Percentiles rank a stretch among this genome's conserved stretches.
These are phyloP conservation scores for Dreissena polymorpha DNA, from an alignment of 1,140 invertebrate genomes.

Conservation along the genomic window DNA sequence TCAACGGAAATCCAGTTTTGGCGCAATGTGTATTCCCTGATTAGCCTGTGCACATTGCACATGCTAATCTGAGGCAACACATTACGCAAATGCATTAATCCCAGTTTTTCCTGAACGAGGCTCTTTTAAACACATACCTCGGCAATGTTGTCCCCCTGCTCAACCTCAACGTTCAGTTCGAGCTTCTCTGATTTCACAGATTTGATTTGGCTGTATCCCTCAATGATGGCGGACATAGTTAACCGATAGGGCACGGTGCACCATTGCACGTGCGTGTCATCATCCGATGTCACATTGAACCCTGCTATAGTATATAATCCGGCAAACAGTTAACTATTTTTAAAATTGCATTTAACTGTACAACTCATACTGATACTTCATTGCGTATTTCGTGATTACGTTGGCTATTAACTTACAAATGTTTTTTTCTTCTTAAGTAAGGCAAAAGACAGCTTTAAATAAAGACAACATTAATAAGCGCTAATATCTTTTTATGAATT, in stretches of 20 bases:
- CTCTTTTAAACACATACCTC: background rate
- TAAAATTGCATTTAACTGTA: background rate
- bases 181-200: slow-evolving; percentile 23
- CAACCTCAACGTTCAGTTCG: slow-evolving; percentile 18
- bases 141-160: slow-evolving; percentile 18
- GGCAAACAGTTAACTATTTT: background rate
- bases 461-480: too few relatives aligned
- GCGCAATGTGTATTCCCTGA: too few relatives aligned
- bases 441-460: too few relatives aligned
- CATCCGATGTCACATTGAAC: background rate
- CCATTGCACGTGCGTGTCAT: slow-evolving; percentile 25
- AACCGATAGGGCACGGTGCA: slow-evolving; percentile 29
- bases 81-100: background rate
- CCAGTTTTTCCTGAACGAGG: background rate
- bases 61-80: too few relatives aligned
- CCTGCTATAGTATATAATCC: background rate
- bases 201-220: slow-evolving; percentile 23
- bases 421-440: background rate
- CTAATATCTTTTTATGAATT: too few relatives aligned
- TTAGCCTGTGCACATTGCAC: too few relatives aligned
- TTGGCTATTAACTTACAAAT: background rate
- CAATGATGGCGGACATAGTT: slow-evolving; percentile 9
- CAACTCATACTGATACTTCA: background rate
- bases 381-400: background rate
- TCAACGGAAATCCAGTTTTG: too few relatives aligned